Evolutionary conservation across 2,888 invertebrate genomes (phyloP), one percentile per base, ranked within the genome.

Genomic region (Artemia sinica): DNA sequence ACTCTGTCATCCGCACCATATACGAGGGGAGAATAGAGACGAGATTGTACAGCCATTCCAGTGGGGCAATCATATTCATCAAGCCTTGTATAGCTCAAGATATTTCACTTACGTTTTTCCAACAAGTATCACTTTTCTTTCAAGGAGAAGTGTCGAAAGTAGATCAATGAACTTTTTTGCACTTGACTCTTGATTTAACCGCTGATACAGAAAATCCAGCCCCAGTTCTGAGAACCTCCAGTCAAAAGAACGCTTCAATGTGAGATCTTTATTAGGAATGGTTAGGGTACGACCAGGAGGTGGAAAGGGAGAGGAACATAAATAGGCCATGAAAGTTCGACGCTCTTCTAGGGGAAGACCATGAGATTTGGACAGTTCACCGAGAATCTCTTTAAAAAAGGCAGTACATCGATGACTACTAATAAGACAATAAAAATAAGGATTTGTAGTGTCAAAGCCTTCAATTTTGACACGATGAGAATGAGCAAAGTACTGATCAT

Each of bases 271-370:
- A 8, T n/a, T 14, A 14, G 58, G 58, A n/a, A 58, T n/a, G 8
- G 8, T 58, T 14, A 58, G 18, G 10, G 58, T 10, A 8, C 18
- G 14, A n/a, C 58, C 58, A 14, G 58, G 58, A n/a, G n/a, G n/a
- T n/a, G 58, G 58, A 8, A 58, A 8, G 58, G 58, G n/a, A 18
- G 58, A 58, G 8, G 58, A n/a, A 18, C 58, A 58, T 58, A 58
- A 18, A n/a, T 58, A 14, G 58, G 8, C 8, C 14, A 58, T n/a
- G n/a, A 58, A 18, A 18, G 8, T 8, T 58, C 18, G n/a, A n/a
- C 58, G 58, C 10, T 58, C 58, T n/a, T 58, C 58, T 9, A 58
- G 18, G 9, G 58, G 58, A 58, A 58, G 58, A 58, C 58, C 58
- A 9, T 58, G 58, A 18, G 14, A 58, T 58, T 58, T 58, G 58